Evolutionary conservation across 92 coral and sea anemone species (phyloP).

Genomic region (Hydrozoanthus gracilis): DNA sequence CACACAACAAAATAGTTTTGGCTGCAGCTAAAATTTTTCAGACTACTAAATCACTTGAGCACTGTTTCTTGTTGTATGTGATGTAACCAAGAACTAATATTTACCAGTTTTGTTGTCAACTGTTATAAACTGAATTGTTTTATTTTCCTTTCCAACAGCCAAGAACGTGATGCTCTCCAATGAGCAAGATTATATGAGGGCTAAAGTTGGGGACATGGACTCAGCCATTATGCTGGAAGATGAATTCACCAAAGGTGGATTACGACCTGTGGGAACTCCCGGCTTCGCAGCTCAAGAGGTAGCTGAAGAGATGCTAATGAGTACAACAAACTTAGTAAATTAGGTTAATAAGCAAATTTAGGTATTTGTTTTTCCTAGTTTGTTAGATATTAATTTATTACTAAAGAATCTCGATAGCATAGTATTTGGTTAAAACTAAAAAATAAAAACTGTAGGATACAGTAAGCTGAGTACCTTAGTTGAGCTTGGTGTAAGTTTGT

Average conservation of each 20-base stretch:
- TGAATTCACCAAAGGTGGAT: constrained; percentile 75
- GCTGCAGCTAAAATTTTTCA: no score
- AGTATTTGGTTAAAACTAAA: no score
- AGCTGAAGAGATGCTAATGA: not conserved
- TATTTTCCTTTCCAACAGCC: constrained; percentile 50
- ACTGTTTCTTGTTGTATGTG: no score
- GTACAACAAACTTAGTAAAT: no score
- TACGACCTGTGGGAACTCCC: constrained; percentile 72
- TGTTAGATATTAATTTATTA: no score
- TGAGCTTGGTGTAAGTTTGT: no score
- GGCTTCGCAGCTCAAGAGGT: constrained; percentile 91
- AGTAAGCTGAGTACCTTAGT: no score
- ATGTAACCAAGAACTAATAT: no score
- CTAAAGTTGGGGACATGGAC: constrained; percentile 90
- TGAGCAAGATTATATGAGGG: constrained; percentile 62
- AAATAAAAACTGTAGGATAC: no score
- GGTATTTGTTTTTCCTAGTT: not conserved
- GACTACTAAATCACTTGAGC: no score
- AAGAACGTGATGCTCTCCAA: constrained; percentile 73
- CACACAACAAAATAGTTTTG: no score
- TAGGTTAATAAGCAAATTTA: not conserved
- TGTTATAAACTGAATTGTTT: not conserved
- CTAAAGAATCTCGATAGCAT: no score
- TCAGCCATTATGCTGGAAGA: constrained; percentile 67
- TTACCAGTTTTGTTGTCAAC: not conserved